A percentile compares a stretch with the other conserved stretches of the same genome.
These are phyloP conservation scores for Plecotus auritus DNA, from an alignment of 2,113 vertebrate species.

Conservation along the genomic window DNA sequence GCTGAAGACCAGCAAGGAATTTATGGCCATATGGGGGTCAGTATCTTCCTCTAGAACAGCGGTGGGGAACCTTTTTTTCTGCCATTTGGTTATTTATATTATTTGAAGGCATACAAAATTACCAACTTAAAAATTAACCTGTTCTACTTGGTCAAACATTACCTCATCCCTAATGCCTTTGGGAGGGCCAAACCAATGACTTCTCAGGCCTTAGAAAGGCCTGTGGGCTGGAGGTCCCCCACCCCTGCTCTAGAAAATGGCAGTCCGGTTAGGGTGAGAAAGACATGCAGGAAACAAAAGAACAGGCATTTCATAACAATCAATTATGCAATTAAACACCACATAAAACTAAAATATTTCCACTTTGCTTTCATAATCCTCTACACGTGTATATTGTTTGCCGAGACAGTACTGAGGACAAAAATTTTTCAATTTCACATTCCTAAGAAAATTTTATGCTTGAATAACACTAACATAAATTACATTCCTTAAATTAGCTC, in stretches of 20 bases:
- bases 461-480: not conserved
- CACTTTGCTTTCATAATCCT: not conserved
- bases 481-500: conserved; percentile 25
- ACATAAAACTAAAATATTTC: not conserved
- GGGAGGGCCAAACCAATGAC: too few relatives aligned
- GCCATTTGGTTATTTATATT: too few relatives aligned
- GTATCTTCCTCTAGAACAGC: not conserved
- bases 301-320: not conserved
- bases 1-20: conserved; percentile 43
- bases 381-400: not conserved
- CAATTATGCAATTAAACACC: not conserved
- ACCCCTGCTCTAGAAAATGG: not conserved
- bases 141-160: too few relatives aligned
- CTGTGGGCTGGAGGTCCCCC: too few relatives aligned
- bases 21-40: not conserved
- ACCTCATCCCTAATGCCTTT: too few relatives aligned
- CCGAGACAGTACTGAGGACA: not conserved
- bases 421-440: not conserved
- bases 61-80: too few relatives aligned
- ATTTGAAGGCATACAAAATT: too few relatives aligned
- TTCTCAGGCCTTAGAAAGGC: too few relatives aligned
- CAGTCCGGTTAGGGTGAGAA: not conserved
- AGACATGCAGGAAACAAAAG: not conserved
- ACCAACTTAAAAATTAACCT: too few relatives aligned
- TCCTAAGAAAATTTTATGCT: not conserved